These are phyloP conservation scores for Drosophila setosimentum DNA, from an alignment of 2,888 invertebrate species.

Conservation along the genomic window DNA sequence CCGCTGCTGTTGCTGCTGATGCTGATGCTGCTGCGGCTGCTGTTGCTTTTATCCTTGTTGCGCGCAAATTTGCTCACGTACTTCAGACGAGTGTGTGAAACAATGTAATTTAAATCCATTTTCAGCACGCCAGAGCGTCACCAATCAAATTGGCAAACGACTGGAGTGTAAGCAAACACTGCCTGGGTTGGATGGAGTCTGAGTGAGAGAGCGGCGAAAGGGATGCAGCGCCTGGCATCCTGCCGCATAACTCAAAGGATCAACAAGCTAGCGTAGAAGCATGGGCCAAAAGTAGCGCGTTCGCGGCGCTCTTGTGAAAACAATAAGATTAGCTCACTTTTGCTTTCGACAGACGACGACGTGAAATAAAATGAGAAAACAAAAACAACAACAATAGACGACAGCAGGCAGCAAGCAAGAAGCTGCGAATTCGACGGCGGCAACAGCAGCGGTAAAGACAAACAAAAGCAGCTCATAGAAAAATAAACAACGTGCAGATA, in stretches of 20 bases:
- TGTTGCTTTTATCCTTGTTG: constrained; percentile 33
- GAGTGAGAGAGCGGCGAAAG: neutral
- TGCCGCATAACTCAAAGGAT: constrained; percentile 79
- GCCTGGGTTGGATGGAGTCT: neutral
- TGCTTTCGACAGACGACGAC: constrained; percentile 50
- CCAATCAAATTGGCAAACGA: constrained; percentile 79
- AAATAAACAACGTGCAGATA: constrained; percentile 69
- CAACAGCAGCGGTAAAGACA: constrained; percentile 55
- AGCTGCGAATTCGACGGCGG: constrained; percentile 16
- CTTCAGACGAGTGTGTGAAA: constrained; percentile 65
- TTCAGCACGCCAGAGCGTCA: constrained; percentile 76
- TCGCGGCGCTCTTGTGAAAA: constrained; percentile 69
- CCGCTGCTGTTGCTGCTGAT: constrained; percentile 14
- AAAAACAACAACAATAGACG: constrained; percentile 37
- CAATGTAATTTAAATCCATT: constrained; percentile 84
- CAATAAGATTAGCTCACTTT: constrained; percentile 81
- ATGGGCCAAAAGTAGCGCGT: constrained; percentile 33
- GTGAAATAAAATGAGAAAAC: constrained; percentile 75
- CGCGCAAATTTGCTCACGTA: constrained; percentile 63
- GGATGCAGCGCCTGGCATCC: constrained; percentile 28
- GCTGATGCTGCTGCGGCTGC: neutral
- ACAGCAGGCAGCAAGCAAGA: neutral
- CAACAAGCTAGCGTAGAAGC: constrained; percentile 55
- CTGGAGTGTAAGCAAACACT: constrained; percentile 69
- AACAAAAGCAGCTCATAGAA: constrained; percentile 74